A percentile compares a stretch with the other conserved stretches of the same genome.
Evolutionary conservation across 2,888 invertebrate species (phyloP).

Genomic region (Sarcophaga variegata): DNA sequence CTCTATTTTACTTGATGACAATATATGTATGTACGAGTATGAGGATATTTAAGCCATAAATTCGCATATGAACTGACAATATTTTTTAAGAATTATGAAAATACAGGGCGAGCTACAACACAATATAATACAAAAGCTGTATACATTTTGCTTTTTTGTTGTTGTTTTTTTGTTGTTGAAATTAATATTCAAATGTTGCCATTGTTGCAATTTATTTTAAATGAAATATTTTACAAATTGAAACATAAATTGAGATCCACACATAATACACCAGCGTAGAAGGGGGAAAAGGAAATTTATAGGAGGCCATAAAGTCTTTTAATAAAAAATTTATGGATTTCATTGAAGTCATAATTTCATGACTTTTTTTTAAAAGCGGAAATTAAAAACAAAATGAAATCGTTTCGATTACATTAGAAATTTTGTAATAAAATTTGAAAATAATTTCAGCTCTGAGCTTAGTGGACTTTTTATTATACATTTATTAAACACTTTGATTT

Average conservation of each 20-base stretch:
- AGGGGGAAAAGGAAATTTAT: neutral
- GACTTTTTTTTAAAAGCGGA: constrained; percentile 13
- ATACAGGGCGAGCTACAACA: too few species aligned
- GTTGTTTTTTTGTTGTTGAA: neutral
- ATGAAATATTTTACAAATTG: constrained; percentile 58
- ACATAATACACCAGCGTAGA: neutral
- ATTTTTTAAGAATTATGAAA: too few species aligned
- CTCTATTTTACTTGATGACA: too few species aligned
- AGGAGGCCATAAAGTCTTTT: neutral
- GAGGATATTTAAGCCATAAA: too few species aligned
- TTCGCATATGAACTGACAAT: too few species aligned
- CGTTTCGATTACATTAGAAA: neutral
- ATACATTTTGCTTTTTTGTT: neutral
- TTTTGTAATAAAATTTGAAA: too few species aligned
- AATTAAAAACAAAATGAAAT: neutral
- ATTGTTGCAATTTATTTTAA: constrained; percentile 55
- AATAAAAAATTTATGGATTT: constrained; percentile 44
- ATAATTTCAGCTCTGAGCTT: too few species aligned
- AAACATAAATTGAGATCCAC: constrained; percentile 28
- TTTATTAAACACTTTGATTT: constrained; percentile 9
- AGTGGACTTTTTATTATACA: too few species aligned
- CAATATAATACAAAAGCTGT: too few species aligned
- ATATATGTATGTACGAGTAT: too few species aligned
- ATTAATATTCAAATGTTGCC: constrained; percentile 63
- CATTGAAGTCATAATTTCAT: constrained; percentile 28